A percentile compares a stretch with the other conserved stretches of the same genome.
phyloP scores from a whole-genome alignment of 2,888 invertebrate species.

The Xiphydria camelus region DNA sequence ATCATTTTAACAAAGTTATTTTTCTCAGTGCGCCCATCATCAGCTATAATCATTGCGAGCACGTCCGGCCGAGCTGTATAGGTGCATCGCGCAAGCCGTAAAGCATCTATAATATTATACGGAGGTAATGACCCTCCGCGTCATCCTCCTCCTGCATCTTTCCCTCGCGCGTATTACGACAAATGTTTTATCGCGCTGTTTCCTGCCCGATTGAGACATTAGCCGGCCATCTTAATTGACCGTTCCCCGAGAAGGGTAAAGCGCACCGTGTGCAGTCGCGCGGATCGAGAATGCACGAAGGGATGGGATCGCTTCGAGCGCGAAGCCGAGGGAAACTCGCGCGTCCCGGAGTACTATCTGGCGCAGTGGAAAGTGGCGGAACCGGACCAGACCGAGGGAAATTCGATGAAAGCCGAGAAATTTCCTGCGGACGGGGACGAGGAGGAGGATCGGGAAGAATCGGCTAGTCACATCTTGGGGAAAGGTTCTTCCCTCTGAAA shows the following conservation, averaged over 20 bases:
- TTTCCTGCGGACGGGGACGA: too few relatives aligned
- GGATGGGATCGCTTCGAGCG: too few relatives aligned
- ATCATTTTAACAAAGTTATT: too few relatives aligned
- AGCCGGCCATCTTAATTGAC: conserved; percentile 10
- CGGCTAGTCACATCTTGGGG: neutral
- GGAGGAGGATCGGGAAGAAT: too few relatives aligned
- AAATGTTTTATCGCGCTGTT: conserved; percentile 26
- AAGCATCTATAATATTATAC: conserved; percentile 29
- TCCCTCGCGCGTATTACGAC: conserved; percentile 24
- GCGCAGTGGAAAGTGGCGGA: conserved; percentile 3
- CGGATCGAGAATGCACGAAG: too few relatives aligned
- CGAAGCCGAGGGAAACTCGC: neutral
- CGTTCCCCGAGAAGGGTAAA: neutral
- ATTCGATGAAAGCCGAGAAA: conserved; percentile 25
- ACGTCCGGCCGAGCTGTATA: too few relatives aligned
- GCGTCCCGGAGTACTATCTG: neutral
- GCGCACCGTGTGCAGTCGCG: neutral
- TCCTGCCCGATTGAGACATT: conserved; percentile 24
- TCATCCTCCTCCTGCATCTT: too few relatives aligned
- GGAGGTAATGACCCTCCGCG: conserved; percentile 24
- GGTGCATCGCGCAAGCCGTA: conserved; percentile 24
- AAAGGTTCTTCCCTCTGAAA: too few relatives aligned
- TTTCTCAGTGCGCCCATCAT: too few relatives aligned
- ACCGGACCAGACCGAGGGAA: conserved; percentile 12
- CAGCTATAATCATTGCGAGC: conserved; percentile 27